Percentiles rank a stretch among this genome's conserved stretches.
phyloP scores from a whole-genome alignment of 2,113 vertebrate species.

The Catharus fuscescens region DNA sequence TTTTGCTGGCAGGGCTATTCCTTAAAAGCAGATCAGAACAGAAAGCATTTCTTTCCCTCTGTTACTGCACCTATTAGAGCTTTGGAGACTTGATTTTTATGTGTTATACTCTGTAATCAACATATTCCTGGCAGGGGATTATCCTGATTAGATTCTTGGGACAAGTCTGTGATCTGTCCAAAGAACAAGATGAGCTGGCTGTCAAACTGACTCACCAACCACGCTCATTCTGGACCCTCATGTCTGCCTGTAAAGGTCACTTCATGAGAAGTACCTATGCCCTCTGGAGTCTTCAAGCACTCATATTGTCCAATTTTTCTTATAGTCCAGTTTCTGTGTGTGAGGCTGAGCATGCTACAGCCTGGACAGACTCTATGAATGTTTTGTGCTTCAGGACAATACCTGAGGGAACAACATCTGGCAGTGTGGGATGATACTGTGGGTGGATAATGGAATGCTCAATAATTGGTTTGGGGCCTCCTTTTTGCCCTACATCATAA shows the following conservation, averaged over 20 bases:
- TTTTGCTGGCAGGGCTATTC: background rate
- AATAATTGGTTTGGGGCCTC: background rate
- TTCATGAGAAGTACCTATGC: background rate
- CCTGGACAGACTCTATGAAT: background rate
- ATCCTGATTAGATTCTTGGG: background rate
- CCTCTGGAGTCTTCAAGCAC: background rate
- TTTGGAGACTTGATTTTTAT: background rate
- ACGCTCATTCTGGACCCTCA: background rate
- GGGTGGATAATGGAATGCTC: background rate
- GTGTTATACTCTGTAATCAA: background rate
- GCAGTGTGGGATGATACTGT: background rate
- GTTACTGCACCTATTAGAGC: background rate
- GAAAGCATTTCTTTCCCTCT: background rate
- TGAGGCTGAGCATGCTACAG: background rate
- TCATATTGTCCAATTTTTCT: background rate
- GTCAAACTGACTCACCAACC: background rate
- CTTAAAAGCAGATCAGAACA: background rate
- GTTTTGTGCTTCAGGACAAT: background rate
- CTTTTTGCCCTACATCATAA: background rate
- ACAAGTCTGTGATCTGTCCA: background rate
- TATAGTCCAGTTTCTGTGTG: background rate
- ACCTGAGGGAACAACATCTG: background rate
- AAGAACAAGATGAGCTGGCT: background rate
- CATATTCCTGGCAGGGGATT: background rate
- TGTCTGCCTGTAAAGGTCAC: background rate